phyloP scores from a whole-genome alignment of 2,888 invertebrate genomes.

The Chloromyia formosa region DNA sequence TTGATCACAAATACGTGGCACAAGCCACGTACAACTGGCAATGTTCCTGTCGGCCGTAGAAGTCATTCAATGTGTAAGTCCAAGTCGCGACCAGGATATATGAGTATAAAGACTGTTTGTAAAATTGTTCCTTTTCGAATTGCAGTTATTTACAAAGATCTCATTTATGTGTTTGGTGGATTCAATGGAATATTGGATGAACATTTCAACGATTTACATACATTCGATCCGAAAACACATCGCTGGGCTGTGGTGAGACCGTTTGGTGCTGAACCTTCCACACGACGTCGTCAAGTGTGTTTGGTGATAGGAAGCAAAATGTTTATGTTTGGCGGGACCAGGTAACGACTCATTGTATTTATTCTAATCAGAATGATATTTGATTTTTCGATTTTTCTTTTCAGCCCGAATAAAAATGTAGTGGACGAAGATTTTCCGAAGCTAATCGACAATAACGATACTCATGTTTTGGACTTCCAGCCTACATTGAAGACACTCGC shows the following conservation, averaged over 20 bases:
- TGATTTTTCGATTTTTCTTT: slow-evolving; percentile 2
- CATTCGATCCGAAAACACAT: slow-evolving; percentile 72
- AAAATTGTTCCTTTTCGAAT: slow-evolving; percentile 56
- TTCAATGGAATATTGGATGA: slow-evolving; percentile 79
- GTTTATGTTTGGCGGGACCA: slow-evolving; percentile 91
- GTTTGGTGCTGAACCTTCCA: slow-evolving; percentile 70
- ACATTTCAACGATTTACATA: slow-evolving; percentile 86
- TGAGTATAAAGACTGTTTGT: neutral
- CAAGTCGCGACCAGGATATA: no score
- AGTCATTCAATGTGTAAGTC: slow-evolving; percentile 90
- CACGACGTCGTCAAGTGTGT: slow-evolving; percentile 81
- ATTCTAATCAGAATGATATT: neutral
- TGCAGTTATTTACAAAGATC: slow-evolving; percentile 79
- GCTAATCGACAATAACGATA: slow-evolving; percentile 83
- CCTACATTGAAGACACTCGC: slow-evolving; percentile 79
- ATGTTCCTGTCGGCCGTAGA: slow-evolving; percentile 80
- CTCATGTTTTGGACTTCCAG: slow-evolving; percentile 81
- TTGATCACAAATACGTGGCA: slow-evolving; percentile 76
- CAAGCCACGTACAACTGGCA: slow-evolving; percentile 69
- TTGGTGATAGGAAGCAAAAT: slow-evolving; percentile 76
- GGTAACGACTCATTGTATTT: slow-evolving; percentile 65
- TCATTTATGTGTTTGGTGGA: slow-evolving; percentile 90
- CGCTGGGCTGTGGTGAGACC: slow-evolving; percentile 71
- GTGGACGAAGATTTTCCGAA: slow-evolving; percentile 36
- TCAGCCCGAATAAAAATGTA: slow-evolving; percentile 41